phyloP scores from a whole-genome alignment of 1,140 invertebrate species.

The Apis mellifera region Amel_HAv3.1 CM009932.2:9968001-9968500 shows the following conservation, averaged over 20 bases:
- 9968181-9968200: not conserved
- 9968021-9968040: not conserved
- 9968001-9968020: not conserved
- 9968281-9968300: slow-evolving; percentile 54
- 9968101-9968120: not conserved
- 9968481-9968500: not conserved
- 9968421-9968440: slow-evolving; percentile 45
- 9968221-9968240: not conserved
- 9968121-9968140: not conserved
- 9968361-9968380: slow-evolving; percentile 69
- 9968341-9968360: slow-evolving; percentile 66
- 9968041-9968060: slow-evolving; percentile 19
- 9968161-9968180: not conserved
- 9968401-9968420: slow-evolving; percentile 39
- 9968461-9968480: slow-evolving; percentile 50
- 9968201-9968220: not conserved
- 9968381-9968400: slow-evolving; percentile 75
- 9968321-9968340: slow-evolving; percentile 62
- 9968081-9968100: not conserved
- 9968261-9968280: not conserved
- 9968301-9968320: slow-evolving; percentile 50
- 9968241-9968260: slow-evolving; percentile 10
- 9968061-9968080: not conserved
- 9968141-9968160: not conserved
- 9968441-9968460: slow-evolving; percentile 10